Evolutionary conservation across 2,797 vertebrate species (phyloP), one percentile per base, ranked within the genome.

Genomic region (Limnodromus scolopaceus): DNA sequence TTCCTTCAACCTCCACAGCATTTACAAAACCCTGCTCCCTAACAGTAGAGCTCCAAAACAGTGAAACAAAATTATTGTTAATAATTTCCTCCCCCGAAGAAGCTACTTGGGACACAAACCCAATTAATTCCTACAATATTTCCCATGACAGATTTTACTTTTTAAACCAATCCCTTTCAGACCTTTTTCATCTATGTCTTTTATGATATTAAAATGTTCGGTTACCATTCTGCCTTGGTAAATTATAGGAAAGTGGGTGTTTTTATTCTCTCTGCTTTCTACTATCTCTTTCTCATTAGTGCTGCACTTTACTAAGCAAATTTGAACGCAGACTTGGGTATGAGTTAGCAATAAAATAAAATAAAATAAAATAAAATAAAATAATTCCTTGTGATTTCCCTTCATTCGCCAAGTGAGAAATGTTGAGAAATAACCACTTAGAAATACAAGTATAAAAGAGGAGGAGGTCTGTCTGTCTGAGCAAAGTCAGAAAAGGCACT

Each of bases 141-240:
- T 95, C 87, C 87, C 79, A 68, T 60, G 79, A 89, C 15, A 94
- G 32, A 71, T 89, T 93, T 95, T 87, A 48, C 41, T 94, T 93
- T 94, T 80, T 32, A 91, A 77, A 64, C 14, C 18, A 88, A 36
- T 84, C 16, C 11, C 15, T 91, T 95, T 86, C 57, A 91, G 55
- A 74, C 18, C 16, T 28, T 80, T 92, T 92, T 77, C 28, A 38
- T 83, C 45, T 83, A 5, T 60, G 51, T 30, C 51, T 81, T 81
- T 82, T 63, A 63, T 78, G 41, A 61, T 15, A 81, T 10, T 77
- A 63, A 91, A 86, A 38, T 78, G 36, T 78, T 93, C 34, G 2
- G 1, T 85, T 72, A 41, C 38, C 7, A 17, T 84, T 93, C 16
- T 84, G 30, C 51, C 24, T 54, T 1, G 5, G 34, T 80, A 64